Evolutionary conservation across 2,113 vertebrate genomes (phyloP), one percentile per base, ranked within the genome.

Genomic region (Chroicocephalus ridibundus): DNA sequence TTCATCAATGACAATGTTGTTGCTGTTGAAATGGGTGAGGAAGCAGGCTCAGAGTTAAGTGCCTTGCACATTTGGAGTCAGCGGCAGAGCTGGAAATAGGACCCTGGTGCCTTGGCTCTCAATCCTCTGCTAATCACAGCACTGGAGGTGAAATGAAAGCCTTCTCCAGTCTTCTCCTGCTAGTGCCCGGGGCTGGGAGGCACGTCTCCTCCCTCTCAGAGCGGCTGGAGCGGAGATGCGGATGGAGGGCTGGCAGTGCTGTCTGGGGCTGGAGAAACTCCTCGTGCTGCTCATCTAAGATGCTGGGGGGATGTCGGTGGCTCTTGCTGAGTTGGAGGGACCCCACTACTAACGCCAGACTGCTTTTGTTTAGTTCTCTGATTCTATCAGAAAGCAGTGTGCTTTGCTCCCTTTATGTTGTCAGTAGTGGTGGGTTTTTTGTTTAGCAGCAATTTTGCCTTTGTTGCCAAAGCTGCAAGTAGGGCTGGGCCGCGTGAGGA

Each of bases 201-300:
- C 22, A 14, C 3, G 1, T 82, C 40, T 42, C 66, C 36, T 74
- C 44, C 11, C 31, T 60, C 26, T 25, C 6, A 14, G n/a, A 62
- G 70, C 0, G 2, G 24, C 38, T 22, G 76, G 57, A 42, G 62
- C 0, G 0, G 27, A 36, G 54, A 1, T 3, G 0, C 0, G 2
- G 32, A 9, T 15, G 32, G 40, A 36, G 29, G 18, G 65, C 54
- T 55, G 44, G 5, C 69, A 22, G 40, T 3, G 32, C 72, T 47
- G 29, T 1, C 46, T 44, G 52, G 26, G 49, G 49, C 51, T 38
- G 78, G 21, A 57, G 24, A 6, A 49, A 4, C 26, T 27, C 47
- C 57, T 19, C 0, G 0, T 14, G 62, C 27, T 21, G 90, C 74
- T 58, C 16, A 3, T 38, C 55, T 21, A 5, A 38, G 82, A 55